Conservation (phyloP, 2,888 invertebrate genomes). For the Drosophila atroscutellata region DNA sequence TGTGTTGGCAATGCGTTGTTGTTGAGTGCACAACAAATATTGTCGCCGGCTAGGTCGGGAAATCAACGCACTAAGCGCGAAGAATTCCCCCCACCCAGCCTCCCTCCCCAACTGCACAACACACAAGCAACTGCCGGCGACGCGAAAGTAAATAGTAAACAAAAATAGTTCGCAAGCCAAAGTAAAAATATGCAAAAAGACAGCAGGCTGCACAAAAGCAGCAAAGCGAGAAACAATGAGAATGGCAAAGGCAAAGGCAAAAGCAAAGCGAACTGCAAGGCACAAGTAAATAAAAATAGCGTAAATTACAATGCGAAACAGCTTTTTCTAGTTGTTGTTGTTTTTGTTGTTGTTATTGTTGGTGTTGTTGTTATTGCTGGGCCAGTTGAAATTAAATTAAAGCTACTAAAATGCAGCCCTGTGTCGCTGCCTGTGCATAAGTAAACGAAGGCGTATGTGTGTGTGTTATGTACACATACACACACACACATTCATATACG, state of each 20-base stretch:
- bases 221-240: conserved; percentile 13
- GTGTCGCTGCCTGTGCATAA: conserved; percentile 22
- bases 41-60: conserved; percentile 83
- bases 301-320: conserved; percentile 63
- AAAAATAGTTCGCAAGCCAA: conserved; percentile 75
- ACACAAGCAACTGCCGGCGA: conserved; percentile 37
- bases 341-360: conserved; percentile 22
- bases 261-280: conserved; percentile 35
- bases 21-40: conserved; percentile 80
- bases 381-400: conserved; percentile 58
- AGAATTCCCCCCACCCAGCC: conserved; percentile 15
- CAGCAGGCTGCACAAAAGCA: conserved; percentile 14
- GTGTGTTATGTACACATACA: conserved; percentile 5
- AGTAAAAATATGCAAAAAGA: conserved; percentile 66
- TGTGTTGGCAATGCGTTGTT: conserved; percentile 52
- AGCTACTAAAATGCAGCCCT: conserved; percentile 54
- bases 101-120: conserved; percentile 1
- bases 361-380: conserved; percentile 18
- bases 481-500: background rate
- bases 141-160: conserved; percentile 77
- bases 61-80: conserved; percentile 69
- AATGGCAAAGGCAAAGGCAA: conserved; percentile 30
- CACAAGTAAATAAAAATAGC: conserved; percentile 71
- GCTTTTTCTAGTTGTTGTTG: conserved; percentile 44
- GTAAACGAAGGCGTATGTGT: conserved; percentile 9